Base-by-base conservation (phyloP, 2,797 vertebrate species). In the Acridotheres tristis region DNA sequence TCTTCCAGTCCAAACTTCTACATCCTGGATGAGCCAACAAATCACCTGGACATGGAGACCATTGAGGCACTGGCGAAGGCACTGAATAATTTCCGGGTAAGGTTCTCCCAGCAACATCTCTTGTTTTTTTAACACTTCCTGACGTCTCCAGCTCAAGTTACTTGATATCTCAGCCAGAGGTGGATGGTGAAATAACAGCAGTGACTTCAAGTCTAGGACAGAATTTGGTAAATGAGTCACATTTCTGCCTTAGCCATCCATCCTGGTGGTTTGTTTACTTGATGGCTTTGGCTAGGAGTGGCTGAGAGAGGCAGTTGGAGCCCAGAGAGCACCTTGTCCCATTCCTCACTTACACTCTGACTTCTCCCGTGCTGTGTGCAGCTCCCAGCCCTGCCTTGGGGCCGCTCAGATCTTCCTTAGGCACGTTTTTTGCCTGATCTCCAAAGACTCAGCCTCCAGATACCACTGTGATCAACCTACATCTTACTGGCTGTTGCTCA, bases 41-140 rank as follows among this genome's bases (percentile, higher is more conserved):
- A 99, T 97, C 99, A 99, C 92, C 97, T 99, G 97, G 99, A 99
- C 97, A 99, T 99, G 99, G 99, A 99, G 96, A 99, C 99, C 5
- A 99, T 99, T 1, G 99, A 99, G 97, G 98, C 99, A 11, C 97
- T 99, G 74, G 99, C 98, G 19, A 98, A 98, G 50, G 98, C 99
- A 0, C 98, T 99, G 86, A 99, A 98, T 97, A 98, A 96, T 71
- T 99, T 99, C 94, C 98, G 98, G 97, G 99, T 99, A 96, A 97
- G 94, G 55, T 54, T 89, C 30, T 48, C 18, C 40, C 9, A 6
- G 27, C 20, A 50, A 12, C 5, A 48, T 43, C 12, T 55, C 23
- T 10, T 13, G 0, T 73, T 92, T 88, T 80, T 53, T 32, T 58
- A 38, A 29, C 0, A 0, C 30, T 36, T 55, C 47, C 10, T 48